Evolutionary conservation across 2,113 vertebrate species (phyloP).

Genomic region (Oryzias curvinotus): DNA sequence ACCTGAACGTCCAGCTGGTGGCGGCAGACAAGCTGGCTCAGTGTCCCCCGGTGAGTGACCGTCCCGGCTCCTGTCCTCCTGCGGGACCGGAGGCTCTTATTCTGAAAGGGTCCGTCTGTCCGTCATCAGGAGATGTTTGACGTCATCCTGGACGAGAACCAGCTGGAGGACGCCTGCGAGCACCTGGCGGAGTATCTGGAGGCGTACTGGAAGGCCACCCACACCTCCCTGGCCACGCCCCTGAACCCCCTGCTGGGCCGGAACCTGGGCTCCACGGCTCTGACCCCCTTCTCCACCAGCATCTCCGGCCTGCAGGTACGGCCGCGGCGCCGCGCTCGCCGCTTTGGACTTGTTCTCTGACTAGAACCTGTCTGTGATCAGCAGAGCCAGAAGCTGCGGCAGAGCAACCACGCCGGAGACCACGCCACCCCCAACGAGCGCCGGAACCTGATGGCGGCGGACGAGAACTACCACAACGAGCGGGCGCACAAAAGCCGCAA

Average conservation of each 20-base stretch:
- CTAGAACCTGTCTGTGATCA: constrained; percentile 13
- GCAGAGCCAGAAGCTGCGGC: constrained; percentile 90
- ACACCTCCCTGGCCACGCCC: constrained; percentile 92
- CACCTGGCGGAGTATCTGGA: constrained; percentile 91
- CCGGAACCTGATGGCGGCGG: constrained; percentile 88
- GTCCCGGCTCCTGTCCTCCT: not conserved
- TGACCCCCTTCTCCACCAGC: constrained; percentile 90
- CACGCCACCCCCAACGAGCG: constrained; percentile 88
- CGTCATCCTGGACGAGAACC: constrained; percentile 95
- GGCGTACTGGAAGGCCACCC: constrained; percentile 98
- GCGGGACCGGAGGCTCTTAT: not conserved
- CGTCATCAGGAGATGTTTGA: constrained; percentile 89
- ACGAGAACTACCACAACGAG: constrained; percentile 94
- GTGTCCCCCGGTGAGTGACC: constrained; percentile 87
- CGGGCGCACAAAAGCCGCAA: constrained; percentile 94
- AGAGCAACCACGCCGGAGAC: constrained; percentile 88
- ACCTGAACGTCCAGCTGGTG: constrained; percentile 97
- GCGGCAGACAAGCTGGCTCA: constrained; percentile 95
- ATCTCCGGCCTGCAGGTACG: constrained; percentile 96
- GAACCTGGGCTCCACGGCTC: constrained; percentile 88
- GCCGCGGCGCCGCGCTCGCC: too few species aligned
- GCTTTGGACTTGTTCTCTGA: not conserved
- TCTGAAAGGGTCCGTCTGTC: rapidly evolving
- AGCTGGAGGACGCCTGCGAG: constrained; percentile 91
- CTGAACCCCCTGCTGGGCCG: constrained; percentile 92